Base-by-base conservation (phyloP, 2,888 invertebrate species). In the Poecilobothrus nobilitatus region DNA sequence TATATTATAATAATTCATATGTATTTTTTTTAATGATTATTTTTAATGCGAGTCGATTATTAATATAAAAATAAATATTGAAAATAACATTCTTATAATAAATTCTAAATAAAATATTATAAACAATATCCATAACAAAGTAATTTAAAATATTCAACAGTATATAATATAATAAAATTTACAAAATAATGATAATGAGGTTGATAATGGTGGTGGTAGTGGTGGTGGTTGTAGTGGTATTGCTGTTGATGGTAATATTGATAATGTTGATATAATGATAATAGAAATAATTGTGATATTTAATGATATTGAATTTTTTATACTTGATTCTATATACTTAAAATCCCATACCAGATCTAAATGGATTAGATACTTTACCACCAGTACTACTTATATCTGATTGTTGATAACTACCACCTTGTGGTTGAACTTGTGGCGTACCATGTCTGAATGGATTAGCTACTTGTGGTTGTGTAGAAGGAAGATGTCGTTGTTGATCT, bases 401-500 rank as follows among this genome's bases (percentile, higher is more conserved):
- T 71, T 84, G 77, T 77, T 84, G 84, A 33, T 84, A 79, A 66
- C 68, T n/a, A 53, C 53, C 53, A n/a, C 53, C 53, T 53, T 81
- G 81, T 68, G 71, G 73, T 21, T 73, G 74, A 6, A 75, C 75
- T 64, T 73, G 77, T 69, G 78, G 79, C 73, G 81, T 81, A 53
- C 78, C 88, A 84, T 91, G 91, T 79, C 92, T 88, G 85, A 92
- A 92, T 71, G 92, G 91, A 82, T 91, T 91, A 68, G 82, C 84
- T 76, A 83, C 82, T 76, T 80, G 79, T 75, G 78, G 83, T 75
- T 80, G 82, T 79, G 78, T 75, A 78, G 83, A 77, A 78, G 83
- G 76, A 78, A 83, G 77, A 78, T 83, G 76, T 77, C 83, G 77
- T 77, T 85, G 77, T 78, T 82, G 73, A 72, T 72, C 77, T 37